Evolutionary conservation across 2,888 invertebrate species (phyloP).

Genomic region (Cryptocephalus primarius): DNA sequence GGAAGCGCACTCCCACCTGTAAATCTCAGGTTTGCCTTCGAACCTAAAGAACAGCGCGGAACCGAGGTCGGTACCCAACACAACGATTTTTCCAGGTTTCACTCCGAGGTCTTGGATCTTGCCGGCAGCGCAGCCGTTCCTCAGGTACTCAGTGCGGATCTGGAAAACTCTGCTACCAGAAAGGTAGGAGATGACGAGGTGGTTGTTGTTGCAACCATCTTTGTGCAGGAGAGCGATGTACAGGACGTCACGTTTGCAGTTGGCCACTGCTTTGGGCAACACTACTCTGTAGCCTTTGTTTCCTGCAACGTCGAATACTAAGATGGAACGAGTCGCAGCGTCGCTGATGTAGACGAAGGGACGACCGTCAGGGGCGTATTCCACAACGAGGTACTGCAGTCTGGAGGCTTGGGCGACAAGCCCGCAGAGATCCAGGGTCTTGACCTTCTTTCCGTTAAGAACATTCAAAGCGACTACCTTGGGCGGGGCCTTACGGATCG

Average conservation of each 20-base stretch:
- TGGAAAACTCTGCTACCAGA: conserved; percentile 52
- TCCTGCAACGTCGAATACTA: conserved; percentile 54
- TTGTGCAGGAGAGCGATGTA: conserved; percentile 53
- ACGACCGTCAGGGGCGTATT: conserved; percentile 50
- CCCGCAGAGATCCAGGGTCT: conserved; percentile 48
- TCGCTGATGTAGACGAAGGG: conserved; percentile 58
- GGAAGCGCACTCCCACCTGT: conserved; percentile 46
- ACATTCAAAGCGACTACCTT: conserved; percentile 41
- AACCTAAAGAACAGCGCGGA: conserved; percentile 47
- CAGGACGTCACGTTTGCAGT: conserved; percentile 50
- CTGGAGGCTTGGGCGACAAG: conserved; percentile 47
- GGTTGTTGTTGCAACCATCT: conserved; percentile 42
- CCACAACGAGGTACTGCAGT: conserved; percentile 58
- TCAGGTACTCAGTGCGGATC: conserved; percentile 50
- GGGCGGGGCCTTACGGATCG: conserved; percentile 54
- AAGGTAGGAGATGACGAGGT: conserved; percentile 53
- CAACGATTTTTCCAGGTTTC: conserved; percentile 46
- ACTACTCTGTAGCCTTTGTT: conserved; percentile 53
- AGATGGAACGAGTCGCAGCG: conserved; percentile 54
- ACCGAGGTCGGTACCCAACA: conserved; percentile 53
- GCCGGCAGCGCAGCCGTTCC: conserved; percentile 46
- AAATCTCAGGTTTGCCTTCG: conserved; percentile 47
- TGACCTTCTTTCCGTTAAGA: conserved; percentile 45
- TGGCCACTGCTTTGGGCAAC: conserved; percentile 45
- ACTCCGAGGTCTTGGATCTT: conserved; percentile 42